Conservation (phyloP, 2,113 vertebrate species). For the Gila orcuttii region DNA sequence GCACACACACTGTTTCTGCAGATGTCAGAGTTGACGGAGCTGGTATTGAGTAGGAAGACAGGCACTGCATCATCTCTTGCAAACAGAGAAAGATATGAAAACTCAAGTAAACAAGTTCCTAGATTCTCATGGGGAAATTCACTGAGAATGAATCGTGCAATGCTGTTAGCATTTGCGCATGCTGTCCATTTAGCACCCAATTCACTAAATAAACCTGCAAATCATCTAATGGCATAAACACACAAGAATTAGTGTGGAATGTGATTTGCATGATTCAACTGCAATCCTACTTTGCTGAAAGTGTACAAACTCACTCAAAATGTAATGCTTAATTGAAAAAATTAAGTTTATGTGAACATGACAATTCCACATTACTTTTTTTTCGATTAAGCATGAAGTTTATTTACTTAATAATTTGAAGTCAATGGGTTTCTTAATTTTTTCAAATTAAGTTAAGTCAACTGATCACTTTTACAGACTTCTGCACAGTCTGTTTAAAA, state of each 20-base stretch:
- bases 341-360: too few species aligned
- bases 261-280: background rate
- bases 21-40: slow-evolving; percentile 2
- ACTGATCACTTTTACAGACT: background rate
- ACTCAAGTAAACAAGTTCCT: slow-evolving; percentile 22
- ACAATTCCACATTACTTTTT: too few species aligned
- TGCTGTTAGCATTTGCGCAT: background rate
- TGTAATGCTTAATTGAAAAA: too few species aligned
- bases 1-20: slow-evolving; percentile 17
- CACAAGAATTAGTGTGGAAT: background rate
- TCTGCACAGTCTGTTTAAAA: background rate
- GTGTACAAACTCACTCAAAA: background rate
- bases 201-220: background rate
- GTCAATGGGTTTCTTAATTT: too few species aligned
- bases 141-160: background rate
- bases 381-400: too few species aligned
- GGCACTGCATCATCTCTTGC: slow-evolving; percentile 1
- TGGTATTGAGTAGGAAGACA: slow-evolving; percentile 24
- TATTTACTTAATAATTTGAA: too few species aligned
- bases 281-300: background rate
- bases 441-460: too few species aligned
- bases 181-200: background rate
- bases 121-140: slow-evolving; percentile 7
- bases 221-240: background rate
- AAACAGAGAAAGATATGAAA: slow-evolving; percentile 19